Percentiles rank a stretch among this genome's conserved stretches.
Evolutionary conservation across 2,888 invertebrate genomes (phyloP).

Genomic region (Lithodes maja): DNA sequence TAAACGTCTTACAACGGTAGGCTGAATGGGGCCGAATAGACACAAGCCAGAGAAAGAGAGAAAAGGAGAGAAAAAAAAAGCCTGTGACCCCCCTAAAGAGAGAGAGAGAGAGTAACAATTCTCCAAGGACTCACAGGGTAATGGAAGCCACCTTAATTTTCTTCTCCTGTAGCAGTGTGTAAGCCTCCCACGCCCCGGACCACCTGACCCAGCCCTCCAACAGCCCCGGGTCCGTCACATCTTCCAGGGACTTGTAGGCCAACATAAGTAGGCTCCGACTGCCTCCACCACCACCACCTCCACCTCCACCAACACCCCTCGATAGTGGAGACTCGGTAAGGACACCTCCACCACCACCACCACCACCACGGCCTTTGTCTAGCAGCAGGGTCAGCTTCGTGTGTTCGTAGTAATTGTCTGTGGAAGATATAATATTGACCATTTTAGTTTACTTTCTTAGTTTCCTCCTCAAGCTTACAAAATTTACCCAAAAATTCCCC

Average conservation of each 20-base stretch:
- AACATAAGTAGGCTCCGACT: constrained; percentile 42
- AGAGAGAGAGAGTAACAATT: too few species aligned
- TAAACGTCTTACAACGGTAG: too few species aligned
- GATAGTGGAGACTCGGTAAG: too few species aligned
- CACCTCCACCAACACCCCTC: background rate
- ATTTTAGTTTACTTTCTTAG: too few species aligned
- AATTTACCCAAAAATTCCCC: background rate
- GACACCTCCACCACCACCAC: background rate
- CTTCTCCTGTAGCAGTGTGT: constrained; percentile 54
- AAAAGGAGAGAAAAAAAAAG: too few species aligned
- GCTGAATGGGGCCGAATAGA: too few species aligned
- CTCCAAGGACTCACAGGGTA: constrained; percentile 57
- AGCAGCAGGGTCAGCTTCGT: constrained; percentile 52
- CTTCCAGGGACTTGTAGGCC: constrained; percentile 59
- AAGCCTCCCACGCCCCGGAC: constrained; percentile 65
- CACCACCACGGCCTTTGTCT: constrained; percentile 16
- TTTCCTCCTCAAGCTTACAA: too few species aligned
- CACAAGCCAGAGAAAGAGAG: too few species aligned
- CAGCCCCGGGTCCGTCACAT: constrained; percentile 47
- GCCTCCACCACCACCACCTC: background rate
- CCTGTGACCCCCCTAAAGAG: too few species aligned
- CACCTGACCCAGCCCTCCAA: constrained; percentile 64
- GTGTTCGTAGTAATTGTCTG: constrained; percentile 61
- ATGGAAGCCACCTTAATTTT: constrained; percentile 51
- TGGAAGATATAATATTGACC: background rate